These are phyloP conservation scores for Pheosia tremula DNA, from an alignment of 2,888 invertebrate species.

Conservation along the genomic window DNA sequence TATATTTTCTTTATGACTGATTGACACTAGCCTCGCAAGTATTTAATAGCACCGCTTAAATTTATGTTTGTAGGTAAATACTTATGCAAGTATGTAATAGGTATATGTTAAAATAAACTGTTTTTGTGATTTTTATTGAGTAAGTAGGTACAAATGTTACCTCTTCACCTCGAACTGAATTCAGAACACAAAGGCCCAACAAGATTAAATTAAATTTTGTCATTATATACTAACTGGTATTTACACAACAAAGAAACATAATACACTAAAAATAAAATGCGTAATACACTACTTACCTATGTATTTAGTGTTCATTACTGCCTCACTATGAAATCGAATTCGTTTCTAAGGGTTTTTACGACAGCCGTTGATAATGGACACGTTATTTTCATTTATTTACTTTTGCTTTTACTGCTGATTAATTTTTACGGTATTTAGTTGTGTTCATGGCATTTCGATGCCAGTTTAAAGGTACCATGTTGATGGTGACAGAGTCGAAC, in stretches of 20 bases:
- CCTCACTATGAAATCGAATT: conserved; percentile 33
- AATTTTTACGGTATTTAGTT: conserved; percentile 43
- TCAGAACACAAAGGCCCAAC: conserved; percentile 14
- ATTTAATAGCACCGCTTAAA: too few species aligned
- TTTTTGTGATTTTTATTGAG: too few species aligned
- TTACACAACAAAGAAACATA: conserved; percentile 16
- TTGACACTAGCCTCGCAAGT: too few species aligned
- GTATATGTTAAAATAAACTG: background rate
- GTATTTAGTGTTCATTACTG: conserved; percentile 13
- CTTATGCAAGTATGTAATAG: background rate
- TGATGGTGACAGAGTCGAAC: background rate
- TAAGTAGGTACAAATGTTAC: conserved; percentile 9
- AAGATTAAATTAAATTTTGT: conserved; percentile 16
- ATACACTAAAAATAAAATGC: conserved; percentile 20
- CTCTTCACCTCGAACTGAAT: conserved; percentile 13
- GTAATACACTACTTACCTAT: conserved; percentile 1
- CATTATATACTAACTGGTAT: conserved; percentile 9
- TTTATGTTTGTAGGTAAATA: too few species aligned
- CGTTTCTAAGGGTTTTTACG: conserved; percentile 27
- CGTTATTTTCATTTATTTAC: conserved; percentile 23
- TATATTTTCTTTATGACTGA: too few species aligned
- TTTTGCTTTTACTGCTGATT: conserved; percentile 47
- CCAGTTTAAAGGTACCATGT: conserved; percentile 1
- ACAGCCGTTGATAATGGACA: conserved; percentile 27
- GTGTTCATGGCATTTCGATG: conserved; percentile 10